phyloP scores from a whole-genome alignment of 2,888 invertebrate genomes.

The Drosophila neutralis region DNA sequence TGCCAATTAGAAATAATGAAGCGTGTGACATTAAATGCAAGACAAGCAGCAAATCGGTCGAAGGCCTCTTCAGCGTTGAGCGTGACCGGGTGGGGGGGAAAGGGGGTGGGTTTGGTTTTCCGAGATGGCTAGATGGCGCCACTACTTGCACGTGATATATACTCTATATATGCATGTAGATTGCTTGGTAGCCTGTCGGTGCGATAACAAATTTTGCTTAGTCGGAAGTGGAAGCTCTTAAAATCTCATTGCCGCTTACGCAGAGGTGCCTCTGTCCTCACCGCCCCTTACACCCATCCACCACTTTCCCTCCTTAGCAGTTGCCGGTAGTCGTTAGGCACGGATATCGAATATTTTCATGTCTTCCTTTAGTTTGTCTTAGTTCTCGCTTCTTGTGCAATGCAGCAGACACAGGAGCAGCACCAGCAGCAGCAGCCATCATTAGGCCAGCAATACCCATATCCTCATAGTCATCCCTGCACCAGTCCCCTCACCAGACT shows the following conservation, averaged over 20 bases:
- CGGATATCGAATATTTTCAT: slow-evolving; percentile 80
- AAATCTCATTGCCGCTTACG: slow-evolving; percentile 72
- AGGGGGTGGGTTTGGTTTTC: not conserved
- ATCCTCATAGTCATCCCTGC: slow-evolving; percentile 7
- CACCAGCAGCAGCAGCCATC: slow-evolving; percentile 43
- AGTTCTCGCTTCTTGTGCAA: slow-evolving; percentile 48
- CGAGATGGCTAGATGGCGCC: slow-evolving; percentile 28
- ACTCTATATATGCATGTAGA: slow-evolving; percentile 23
- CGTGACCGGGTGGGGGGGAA: not conserved
- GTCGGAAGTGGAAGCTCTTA: slow-evolving; percentile 79
- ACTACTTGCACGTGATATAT: slow-evolving; percentile 46
- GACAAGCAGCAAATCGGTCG: slow-evolving; percentile 75
- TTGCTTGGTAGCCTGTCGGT: slow-evolving; percentile 50
- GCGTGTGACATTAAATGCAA: slow-evolving; percentile 81
- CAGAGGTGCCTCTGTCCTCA: slow-evolving; percentile 10
- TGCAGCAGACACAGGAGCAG: slow-evolving; percentile 29
- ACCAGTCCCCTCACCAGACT: slow-evolving; percentile 1
- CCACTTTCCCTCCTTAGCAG: not conserved
- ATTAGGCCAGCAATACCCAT: slow-evolving; percentile 54
- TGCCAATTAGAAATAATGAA: slow-evolving; percentile 80
- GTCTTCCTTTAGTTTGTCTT: slow-evolving; percentile 81
- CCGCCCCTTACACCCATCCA: not conserved
- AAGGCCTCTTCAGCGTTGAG: slow-evolving; percentile 39
- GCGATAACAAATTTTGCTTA: slow-evolving; percentile 77
- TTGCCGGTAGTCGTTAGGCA: slow-evolving; percentile 73